Base-by-base conservation (phyloP, 2,113 vertebrate species). In the Gambusia affinis region DNA sequence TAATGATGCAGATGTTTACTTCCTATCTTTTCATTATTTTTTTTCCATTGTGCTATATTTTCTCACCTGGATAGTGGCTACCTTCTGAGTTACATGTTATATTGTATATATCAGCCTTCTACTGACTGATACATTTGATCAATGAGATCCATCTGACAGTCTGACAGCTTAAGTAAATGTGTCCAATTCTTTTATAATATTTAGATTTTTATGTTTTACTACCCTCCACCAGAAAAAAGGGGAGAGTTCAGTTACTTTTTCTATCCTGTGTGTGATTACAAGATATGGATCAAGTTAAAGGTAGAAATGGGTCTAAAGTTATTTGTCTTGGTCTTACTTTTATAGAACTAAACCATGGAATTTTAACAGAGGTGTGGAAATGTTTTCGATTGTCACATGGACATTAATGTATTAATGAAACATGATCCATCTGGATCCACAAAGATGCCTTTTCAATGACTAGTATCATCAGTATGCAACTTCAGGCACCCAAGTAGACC, bases 371-470 rank as follows among this genome's bases (percentile, higher is more conserved):
- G 29, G 61, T 70, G 5, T 31, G 28, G 67, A 37, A 54, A 30
- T 76, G 66, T 74, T n/a, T 57, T 11, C 22, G 69, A 66, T 71
- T 28, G 17, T 61, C 4, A 42, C 14, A 15, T 30, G 27, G 39
- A 47, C 42, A 12, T 74, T 44, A 64, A 24, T 37, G 72, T 28
- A 44, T 22, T 37, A 37, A 2, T 37, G 76, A 75, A 65, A 7
- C 54, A 69, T 12, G 39, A 22, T 31, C 29, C 39, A 44, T 31
- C 31, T 62, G 44, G 64, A 76, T 76, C 47, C 67, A 57, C 57
- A 73, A n/a, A 82, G n/a, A 75, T 60, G 60, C 62, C 51, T 60
- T 60, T 72, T 42, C 30, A 60, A 76, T 6, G 31, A 44, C 81
- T 61, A 15, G 61, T 70, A 28, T 60, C 37, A 47, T n/a, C 60